phyloP scores from a whole-genome alignment of 2,888 invertebrate genomes.

The Dryobota labecula region DNA sequence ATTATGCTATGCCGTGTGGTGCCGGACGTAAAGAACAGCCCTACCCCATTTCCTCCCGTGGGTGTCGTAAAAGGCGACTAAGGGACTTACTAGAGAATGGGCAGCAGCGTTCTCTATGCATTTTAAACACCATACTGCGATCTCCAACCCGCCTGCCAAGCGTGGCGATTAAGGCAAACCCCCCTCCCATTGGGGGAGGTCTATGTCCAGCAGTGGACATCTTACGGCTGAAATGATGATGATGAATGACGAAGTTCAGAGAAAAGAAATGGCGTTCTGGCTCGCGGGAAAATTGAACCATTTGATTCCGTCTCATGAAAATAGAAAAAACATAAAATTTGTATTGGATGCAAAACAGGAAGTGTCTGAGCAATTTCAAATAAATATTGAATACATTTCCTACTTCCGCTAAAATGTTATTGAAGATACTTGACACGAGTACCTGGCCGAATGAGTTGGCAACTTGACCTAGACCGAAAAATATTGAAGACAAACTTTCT shows the following conservation, averaged over 20 bases:
- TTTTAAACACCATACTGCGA: too few relatives aligned
- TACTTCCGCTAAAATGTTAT: constrained; percentile 39
- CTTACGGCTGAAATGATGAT: too few relatives aligned
- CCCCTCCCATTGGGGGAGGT: too few relatives aligned
- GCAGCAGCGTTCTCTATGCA: too few relatives aligned
- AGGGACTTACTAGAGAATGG: too few relatives aligned
- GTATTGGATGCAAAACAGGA: constrained; percentile 20
- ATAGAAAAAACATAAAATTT: constrained; percentile 8
- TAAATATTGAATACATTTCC: constrained; percentile 33
- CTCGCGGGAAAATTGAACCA: not conserved
- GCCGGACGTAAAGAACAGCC: too few relatives aligned
- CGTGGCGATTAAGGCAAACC: too few relatives aligned
- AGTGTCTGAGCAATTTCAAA: constrained; percentile 18
- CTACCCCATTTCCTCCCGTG: too few relatives aligned
- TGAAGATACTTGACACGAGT: constrained; percentile 17
- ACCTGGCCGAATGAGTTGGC: constrained; percentile 7
- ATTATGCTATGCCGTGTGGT: too few relatives aligned
- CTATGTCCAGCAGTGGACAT: too few relatives aligned
- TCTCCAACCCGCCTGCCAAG: too few relatives aligned
- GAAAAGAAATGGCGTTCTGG: not conserved
- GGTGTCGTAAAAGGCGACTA: too few relatives aligned
- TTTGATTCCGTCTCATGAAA: not conserved
- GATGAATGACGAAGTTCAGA: constrained; percentile 6
- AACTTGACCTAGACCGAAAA: constrained; percentile 34
- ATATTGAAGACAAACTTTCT: constrained; percentile 19